Base-by-base conservation (phyloP, 2,888 invertebrate genomes). In the Troides oblongomaculatus region DNA sequence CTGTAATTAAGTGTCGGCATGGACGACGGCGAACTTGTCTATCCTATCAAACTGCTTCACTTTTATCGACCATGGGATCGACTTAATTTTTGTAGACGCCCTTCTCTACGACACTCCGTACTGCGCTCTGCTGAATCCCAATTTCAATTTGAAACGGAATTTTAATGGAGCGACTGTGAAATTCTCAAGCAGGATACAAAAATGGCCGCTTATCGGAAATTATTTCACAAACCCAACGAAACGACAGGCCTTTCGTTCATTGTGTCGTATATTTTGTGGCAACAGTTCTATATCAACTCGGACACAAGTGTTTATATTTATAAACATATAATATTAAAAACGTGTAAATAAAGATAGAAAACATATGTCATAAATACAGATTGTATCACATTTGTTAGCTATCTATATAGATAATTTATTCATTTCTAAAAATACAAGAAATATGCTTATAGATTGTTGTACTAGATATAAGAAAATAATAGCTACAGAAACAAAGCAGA, bases 41-140 rank as follows among this genome's bases (percentile, higher is more conserved):
- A 80, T 86, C 84, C 86, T 86, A 88, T 88, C 85, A 85, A 87
- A 89, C 85, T 84, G 84, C 82, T 82, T 82, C 83, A 85, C 81
- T 87, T 89, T 85, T 81, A 79, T 82, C 80, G 81, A 80, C 85
- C 79, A 83, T 82, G 76, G 81, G 79, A 88, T 86, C 78, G 76
- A 76, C 81, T 85, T 81, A 81, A 87, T 87, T 89, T 89, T 88
- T 86, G 84, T 83, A 77, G 74, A 75, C 72, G 74, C 72, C 74
- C 73, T 62, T 73, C 70, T 69, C 71, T 66, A 69, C 67, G 69
- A 72, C 36, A 69, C 74, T 72, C 66, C 67, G 65, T 68, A 63
- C 23, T 62, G 43, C 50, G 66, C 57, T 66, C 59, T 62, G 62
- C 62, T 74, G 75, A 74, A 69, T 77, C 76, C 73, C 66, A 72